Conservation (phyloP, 2,888 invertebrate genomes). For the Andrena trimmerana region DNA sequence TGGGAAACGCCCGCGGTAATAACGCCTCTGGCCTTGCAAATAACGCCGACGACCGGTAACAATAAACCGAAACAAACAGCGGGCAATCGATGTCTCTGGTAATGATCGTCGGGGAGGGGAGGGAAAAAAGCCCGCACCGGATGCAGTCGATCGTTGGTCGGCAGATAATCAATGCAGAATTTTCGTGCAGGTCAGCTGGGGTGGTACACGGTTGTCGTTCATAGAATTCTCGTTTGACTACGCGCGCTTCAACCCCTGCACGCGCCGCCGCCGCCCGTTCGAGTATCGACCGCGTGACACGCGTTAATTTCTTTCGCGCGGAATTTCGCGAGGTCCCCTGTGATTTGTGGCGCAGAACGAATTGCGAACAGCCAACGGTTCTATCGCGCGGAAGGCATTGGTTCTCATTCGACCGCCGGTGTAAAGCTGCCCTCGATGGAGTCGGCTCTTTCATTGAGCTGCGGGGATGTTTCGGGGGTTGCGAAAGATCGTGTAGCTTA, state of each 20-base stretch:
- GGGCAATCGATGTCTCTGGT: constrained; percentile 41
- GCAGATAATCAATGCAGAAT: constrained; percentile 51
- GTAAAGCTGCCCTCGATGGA: not conserved
- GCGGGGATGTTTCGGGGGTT: no score
- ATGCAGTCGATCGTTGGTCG: constrained; percentile 15
- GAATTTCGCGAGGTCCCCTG: constrained; percentile 12
- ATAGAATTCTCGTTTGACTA: constrained; percentile 14
- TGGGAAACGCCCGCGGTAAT: constrained; percentile 13
- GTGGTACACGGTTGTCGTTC: constrained; percentile 4
- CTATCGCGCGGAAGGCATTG: constrained; percentile 1
- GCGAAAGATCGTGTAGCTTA: no score
- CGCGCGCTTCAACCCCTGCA: constrained; percentile 3
- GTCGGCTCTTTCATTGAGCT: not conserved
- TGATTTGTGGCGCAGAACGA: constrained; percentile 4
- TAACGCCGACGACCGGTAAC: constrained; percentile 22
- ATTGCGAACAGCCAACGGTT: constrained; percentile 7
- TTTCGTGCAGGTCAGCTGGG: constrained; percentile 43
- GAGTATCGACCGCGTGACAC: not conserved
- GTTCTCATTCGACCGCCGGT: not conserved
- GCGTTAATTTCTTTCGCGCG: constrained; percentile 17
- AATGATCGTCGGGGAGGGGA: constrained; percentile 31
- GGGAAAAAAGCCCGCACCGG: constrained; percentile 33
- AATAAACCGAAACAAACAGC: constrained; percentile 52
- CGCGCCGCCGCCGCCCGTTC: not conserved
- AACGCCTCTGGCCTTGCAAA: constrained; percentile 14